phyloP scores from a whole-genome alignment of 1,140 invertebrate genomes.

The Caenorhabditis elegans region DNA sequence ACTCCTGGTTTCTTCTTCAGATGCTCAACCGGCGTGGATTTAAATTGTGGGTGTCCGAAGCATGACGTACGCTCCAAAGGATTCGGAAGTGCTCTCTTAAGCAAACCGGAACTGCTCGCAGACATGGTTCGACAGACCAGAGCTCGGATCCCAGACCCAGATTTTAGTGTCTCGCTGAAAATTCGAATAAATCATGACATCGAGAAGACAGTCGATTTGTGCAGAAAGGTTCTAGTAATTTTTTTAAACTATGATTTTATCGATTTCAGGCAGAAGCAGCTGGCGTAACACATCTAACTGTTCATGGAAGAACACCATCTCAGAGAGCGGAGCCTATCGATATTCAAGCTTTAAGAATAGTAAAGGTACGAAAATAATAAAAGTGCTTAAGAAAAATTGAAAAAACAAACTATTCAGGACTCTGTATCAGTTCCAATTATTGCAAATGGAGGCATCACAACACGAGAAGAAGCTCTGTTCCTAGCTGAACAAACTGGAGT shows the following conservation, averaged over 20 bases:
- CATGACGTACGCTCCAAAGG: constrained; percentile 79
- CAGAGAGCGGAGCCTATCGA: constrained; percentile 80
- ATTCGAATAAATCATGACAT: constrained; percentile 41
- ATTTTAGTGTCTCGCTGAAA: constrained; percentile 45
- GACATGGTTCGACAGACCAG: constrained; percentile 48
- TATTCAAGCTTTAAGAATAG: constrained; percentile 73
- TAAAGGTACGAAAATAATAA: not conserved
- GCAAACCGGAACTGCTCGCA: constrained; percentile 79
- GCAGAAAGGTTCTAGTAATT: constrained; percentile 68
- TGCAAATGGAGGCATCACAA: constrained; percentile 85
- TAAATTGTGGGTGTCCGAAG: constrained; percentile 96
- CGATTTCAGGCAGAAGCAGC: constrained; percentile 75
- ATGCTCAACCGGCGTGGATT: constrained; percentile 83
- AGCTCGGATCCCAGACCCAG: constrained; percentile 34
- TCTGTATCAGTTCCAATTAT: constrained; percentile 79
- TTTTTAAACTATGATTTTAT: not conserved
- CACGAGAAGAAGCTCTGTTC: constrained; percentile 74
- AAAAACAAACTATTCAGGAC: constrained; percentile 71
- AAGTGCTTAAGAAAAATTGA: not conserved
- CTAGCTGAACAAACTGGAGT: constrained; percentile 75
- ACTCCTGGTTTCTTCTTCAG: constrained; percentile 66
- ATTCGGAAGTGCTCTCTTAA: constrained; percentile 81
- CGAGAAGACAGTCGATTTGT: constrained; percentile 75
- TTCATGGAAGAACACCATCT: constrained; percentile 83
- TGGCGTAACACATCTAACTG: constrained; percentile 82